These are phyloP conservation scores for Geotrypetes seraphini DNA, from an alignment of 2,797 vertebrate genomes.

Conservation along the genomic window DNA sequence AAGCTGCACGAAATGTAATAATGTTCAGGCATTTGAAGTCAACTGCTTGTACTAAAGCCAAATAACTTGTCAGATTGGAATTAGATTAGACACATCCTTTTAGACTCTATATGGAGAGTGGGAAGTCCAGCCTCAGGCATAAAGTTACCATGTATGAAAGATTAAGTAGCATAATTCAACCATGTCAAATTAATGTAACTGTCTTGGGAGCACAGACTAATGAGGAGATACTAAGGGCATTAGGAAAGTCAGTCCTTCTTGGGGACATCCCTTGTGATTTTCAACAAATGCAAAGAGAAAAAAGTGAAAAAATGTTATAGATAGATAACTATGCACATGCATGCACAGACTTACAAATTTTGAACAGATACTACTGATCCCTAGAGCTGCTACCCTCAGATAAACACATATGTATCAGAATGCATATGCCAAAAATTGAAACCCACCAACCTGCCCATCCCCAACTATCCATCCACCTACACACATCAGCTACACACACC, in stretches of 20 bases:
- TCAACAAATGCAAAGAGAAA: conserved; percentile 15
- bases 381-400: too few relatives aligned
- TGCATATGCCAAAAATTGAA: too few relatives aligned
- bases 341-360: too few relatives aligned
- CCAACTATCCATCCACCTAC: too few relatives aligned
- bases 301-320: too few relatives aligned
- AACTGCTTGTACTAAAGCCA: conserved; percentile 55
- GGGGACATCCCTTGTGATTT: conserved; percentile 27
- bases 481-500: too few relatives aligned
- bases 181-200: conserved; percentile 73
- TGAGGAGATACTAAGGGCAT: conserved; percentile 52
- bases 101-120: conserved; percentile 40
- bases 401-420: too few relatives aligned
- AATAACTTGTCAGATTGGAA: conserved; percentile 48
- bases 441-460: too few relatives aligned
- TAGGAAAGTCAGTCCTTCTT: conserved; percentile 57
- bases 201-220: conserved; percentile 65
- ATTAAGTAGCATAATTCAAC: conserved; percentile 73
- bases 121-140: conserved; percentile 48
- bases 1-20: conserved; percentile 43
- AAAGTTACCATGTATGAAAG: conserved; percentile 37
- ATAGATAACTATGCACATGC: too few relatives aligned
- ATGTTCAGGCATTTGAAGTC: conserved; percentile 54
- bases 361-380: too few relatives aligned
- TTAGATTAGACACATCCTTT: conserved; percentile 41